Percentiles rank a stretch among this genome's conserved stretches.
Evolutionary conservation across 2,797 vertebrate species (phyloP).

Genomic region (Lagodon rhomboides): DNA sequence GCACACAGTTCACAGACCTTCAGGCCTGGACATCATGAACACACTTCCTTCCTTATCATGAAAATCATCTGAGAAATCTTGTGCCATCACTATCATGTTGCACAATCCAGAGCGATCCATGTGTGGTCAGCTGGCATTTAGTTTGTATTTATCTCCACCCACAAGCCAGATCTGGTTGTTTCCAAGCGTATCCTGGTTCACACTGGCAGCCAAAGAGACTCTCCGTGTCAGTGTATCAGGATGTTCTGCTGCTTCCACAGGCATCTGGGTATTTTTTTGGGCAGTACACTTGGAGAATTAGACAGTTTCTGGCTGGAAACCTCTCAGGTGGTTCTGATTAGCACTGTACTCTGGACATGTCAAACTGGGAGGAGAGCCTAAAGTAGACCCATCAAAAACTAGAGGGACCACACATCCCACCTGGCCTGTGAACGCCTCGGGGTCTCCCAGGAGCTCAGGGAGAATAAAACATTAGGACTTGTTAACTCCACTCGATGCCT

Average conservation of each 20-base stretch:
- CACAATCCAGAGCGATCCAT: neutral
- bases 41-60: too few species aligned
- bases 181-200: constrained; percentile 1
- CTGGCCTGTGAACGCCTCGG: neutral
- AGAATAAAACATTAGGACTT: constrained; percentile 14
- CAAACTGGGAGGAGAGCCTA: neutral
- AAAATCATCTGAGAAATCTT: neutral
- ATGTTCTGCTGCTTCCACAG: neutral
- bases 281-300: too few species aligned
- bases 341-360: neutral
- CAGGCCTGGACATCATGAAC: neutral
- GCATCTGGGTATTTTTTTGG: too few species aligned
- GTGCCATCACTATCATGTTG: neutral
- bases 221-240: neutral
- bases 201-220: neutral
- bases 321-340: neutral
- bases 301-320: too few species aligned
- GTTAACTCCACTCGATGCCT: constrained; percentile 25
- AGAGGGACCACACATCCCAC: neutral
- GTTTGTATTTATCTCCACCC: neutral
- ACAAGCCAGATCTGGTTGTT: constrained; percentile 12
- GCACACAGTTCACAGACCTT: neutral
- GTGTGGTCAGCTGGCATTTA: neutral
- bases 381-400: neutral
- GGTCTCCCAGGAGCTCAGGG: neutral